Evolutionary conservation across 2,888 invertebrate genomes (phyloP).

Genomic region (Suillia variegata): DNA sequence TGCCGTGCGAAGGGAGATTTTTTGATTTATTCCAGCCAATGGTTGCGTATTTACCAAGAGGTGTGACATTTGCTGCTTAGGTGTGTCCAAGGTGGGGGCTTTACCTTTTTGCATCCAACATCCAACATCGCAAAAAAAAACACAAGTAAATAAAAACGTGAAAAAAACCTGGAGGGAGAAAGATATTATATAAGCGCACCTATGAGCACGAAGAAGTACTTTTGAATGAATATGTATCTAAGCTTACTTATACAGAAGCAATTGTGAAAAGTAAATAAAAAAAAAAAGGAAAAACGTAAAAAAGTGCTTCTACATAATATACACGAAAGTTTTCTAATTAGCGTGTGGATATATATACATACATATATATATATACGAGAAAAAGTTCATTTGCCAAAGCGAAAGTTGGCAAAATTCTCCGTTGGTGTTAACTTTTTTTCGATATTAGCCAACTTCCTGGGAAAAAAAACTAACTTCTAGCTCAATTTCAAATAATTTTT

Average conservation of each 20-base stretch:
- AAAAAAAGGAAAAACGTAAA: constrained; percentile 25
- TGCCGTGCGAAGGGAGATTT: constrained; percentile 18
- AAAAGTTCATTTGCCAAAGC: constrained; percentile 28
- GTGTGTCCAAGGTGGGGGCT: constrained; percentile 7
- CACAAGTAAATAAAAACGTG: background rate
- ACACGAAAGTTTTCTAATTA: constrained; percentile 54
- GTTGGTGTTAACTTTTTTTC: too few relatives aligned
- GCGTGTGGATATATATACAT: constrained; percentile 39
- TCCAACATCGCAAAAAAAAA: background rate
- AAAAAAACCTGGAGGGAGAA: too few relatives aligned
- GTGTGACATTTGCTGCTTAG: constrained; percentile 50
- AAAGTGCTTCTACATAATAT: background rate
- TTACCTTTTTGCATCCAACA: too few relatives aligned
- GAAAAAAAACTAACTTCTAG: too few relatives aligned
- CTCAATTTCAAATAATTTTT: too few relatives aligned
- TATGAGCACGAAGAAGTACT: constrained; percentile 14
- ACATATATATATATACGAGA: too few relatives aligned
- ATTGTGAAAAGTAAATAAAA: background rate
- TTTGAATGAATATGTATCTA: background rate
- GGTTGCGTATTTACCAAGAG: constrained; percentile 59
- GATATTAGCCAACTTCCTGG: constrained; percentile 10
- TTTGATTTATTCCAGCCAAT: constrained; percentile 61
- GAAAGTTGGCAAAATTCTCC: constrained; percentile 13
- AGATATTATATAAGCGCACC: too few relatives aligned
- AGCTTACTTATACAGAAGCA: background rate